A percentile compares a stretch with the other conserved stretches of the same genome.
phyloP scores from a whole-genome alignment of 2,113 vertebrate species.

The Pseudorasbora parva region DNA sequence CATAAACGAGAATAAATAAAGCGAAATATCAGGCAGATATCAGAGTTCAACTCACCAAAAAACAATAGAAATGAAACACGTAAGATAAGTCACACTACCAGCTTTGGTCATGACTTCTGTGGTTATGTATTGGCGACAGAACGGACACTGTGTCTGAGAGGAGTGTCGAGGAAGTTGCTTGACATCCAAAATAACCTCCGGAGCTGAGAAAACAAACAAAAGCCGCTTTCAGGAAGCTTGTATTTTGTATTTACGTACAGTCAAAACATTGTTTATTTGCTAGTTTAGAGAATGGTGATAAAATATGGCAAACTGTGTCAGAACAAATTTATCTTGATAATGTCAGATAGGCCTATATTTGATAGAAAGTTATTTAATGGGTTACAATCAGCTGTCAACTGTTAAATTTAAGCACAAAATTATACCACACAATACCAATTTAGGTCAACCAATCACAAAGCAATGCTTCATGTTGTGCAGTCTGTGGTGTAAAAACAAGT shows the following conservation, averaged over 20 bases:
- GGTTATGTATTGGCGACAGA: conserved; percentile 66
- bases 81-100: conserved; percentile 65
- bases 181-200: conserved; percentile 65
- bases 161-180: conserved; percentile 57
- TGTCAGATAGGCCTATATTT: too few relatives aligned
- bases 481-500: too few relatives aligned
- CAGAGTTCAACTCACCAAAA: conserved; percentile 62
- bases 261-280: too few relatives aligned
- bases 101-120: conserved; percentile 61
- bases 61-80: conserved; percentile 57
- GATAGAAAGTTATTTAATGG: too few relatives aligned
- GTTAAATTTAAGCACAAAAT: too few relatives aligned
- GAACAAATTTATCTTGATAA: too few relatives aligned
- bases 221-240: conserved; percentile 2
- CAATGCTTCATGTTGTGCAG: too few relatives aligned
- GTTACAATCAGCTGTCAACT: too few relatives aligned
- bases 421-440: too few relatives aligned
- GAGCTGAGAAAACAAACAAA: conserved; percentile 64
- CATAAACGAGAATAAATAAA: conserved; percentile 9
- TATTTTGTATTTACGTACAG: not conserved
- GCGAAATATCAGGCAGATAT: not conserved
- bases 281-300: too few relatives aligned
- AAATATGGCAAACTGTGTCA: too few relatives aligned
- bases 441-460: too few relatives aligned
- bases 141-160: conserved; percentile 68